phyloP scores from a whole-genome alignment of 2,888 invertebrate genomes.

The Drosophila setosimentum region DNA sequence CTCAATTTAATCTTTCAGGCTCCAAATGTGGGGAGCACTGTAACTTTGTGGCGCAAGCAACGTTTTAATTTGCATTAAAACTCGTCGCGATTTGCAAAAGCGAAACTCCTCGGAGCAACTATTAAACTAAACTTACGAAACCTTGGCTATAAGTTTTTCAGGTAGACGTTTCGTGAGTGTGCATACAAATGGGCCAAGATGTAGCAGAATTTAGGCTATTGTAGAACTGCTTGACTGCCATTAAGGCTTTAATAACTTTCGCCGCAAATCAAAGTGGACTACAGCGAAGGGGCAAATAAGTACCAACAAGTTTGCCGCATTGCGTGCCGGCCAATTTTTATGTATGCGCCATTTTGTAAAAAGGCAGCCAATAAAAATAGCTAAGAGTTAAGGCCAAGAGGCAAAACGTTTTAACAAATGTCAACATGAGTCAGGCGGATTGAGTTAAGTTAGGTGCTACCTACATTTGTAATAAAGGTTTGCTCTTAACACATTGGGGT shows the following conservation, averaged over 20 bases:
- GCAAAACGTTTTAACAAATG: constrained; percentile 42
- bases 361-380: constrained; percentile 55
- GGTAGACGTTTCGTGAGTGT: constrained; percentile 55
- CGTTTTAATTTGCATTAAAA: constrained; percentile 79
- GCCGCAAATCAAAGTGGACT: constrained; percentile 49
- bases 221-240: constrained; percentile 12
- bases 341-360: constrained; percentile 58
- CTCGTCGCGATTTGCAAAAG: constrained; percentile 49
- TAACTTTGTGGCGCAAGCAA: constrained; percentile 67
- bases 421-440: constrained; percentile 33
- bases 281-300: constrained; percentile 16
- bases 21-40: constrained; percentile 37
- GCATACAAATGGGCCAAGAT: constrained; percentile 70
- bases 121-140: constrained; percentile 74
- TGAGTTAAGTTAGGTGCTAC: constrained; percentile 4
- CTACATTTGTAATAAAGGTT: neutral
- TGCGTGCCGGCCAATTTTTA: constrained; percentile 59
- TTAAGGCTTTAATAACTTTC: constrained; percentile 45
- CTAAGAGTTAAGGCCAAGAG: constrained; percentile 25
- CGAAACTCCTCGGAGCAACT: constrained; percentile 55
- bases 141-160: constrained; percentile 60
- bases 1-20: constrained; percentile 66
- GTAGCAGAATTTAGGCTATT: neutral
- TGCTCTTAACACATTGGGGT: neutral
- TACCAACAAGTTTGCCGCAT: constrained; percentile 62